These are phyloP conservation scores for Erebia epiphron DNA, from an alignment of 2,888 invertebrate species.

Conservation along the genomic window DNA sequence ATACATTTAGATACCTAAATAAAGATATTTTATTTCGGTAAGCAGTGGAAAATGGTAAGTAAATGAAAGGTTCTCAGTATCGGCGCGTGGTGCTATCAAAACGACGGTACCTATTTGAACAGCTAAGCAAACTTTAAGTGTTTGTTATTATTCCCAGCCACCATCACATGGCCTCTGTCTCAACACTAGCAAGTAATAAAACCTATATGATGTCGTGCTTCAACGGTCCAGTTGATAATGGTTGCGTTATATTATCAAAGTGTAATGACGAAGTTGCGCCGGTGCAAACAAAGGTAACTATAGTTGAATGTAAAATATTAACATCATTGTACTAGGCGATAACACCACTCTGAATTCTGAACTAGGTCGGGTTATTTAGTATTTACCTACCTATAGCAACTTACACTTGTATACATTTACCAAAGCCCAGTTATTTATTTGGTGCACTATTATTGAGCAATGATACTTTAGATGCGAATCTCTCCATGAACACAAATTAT, in stretches of 20 bases:
- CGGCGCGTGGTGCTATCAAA: conserved; percentile 69
- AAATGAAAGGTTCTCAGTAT: conserved; percentile 74
- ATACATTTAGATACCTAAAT: conserved; percentile 41
- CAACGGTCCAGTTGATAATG: conserved; percentile 51
- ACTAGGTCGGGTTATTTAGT: conserved; percentile 65
- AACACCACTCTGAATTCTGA: conserved; percentile 53
- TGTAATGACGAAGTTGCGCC: conserved; percentile 64
- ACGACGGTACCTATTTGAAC: conserved; percentile 72
- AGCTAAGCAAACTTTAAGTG: conserved; percentile 74
- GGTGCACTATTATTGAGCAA: background rate
- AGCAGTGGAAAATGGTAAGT: conserved; percentile 56
- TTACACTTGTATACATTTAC: conserved; percentile 50
- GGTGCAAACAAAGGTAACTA: conserved; percentile 52
- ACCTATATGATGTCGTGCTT: conserved; percentile 11
- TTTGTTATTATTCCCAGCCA: conserved; percentile 68
- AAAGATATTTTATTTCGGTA: conserved; percentile 59
- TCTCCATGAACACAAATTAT: no score
- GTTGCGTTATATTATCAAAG: conserved; percentile 63
- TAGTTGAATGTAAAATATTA: conserved; percentile 53
- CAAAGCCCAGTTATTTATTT: conserved; percentile 2
- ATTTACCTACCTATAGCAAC: no score
- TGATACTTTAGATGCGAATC: background rate
- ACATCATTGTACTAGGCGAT: conserved; percentile 44
- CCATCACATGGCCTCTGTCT: conserved; percentile 43
- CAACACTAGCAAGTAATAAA: background rate